Evolutionary conservation across 1,140 invertebrate genomes (phyloP), one percentile per base, ranked within the genome.

Genomic region (Drepana arcuata): DNA sequence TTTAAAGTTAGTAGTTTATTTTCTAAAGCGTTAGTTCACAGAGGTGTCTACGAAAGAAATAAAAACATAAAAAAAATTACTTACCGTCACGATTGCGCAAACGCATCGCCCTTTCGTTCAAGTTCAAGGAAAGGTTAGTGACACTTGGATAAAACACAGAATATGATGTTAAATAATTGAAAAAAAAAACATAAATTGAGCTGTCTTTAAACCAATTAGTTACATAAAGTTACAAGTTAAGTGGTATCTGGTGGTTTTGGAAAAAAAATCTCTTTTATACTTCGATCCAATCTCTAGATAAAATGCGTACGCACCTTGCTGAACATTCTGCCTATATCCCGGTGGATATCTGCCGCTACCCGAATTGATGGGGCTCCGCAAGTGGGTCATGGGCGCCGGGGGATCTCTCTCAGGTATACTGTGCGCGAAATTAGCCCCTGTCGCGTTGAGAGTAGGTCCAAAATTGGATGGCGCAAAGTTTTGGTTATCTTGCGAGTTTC

Each of bases 221-320:
- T 44, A 70, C 62, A 67, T n/a, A 67, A 69, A 68, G 61, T 64
- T 60, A n/a, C n/a, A n/a, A n/a, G n/a, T n/a, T n/a, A n/a, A n/a
- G 56, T 47, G 60, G 73, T 77, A 40, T 48, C 38, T 28, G 68
- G 77, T 75, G 70, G 71, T 52, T 50, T 64, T 45, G 68, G 63
- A 72, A 58, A 66, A 28, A 28, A 16, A 31, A 35, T 31, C 23
- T 34, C 40, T 31, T 24, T 41, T 38, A 44, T 30, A 14, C 14
- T 27, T 15, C 64, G 51, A 72, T 75, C 74, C 78, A 79, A 79
- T 82, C 78, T 82, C 72, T 54, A n/a, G n/a, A n/a, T n/a, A 36
- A 42, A 55, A 65, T 69, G 68, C 66, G 65, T 70, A 80, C 74
- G 63, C 73, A 83, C 83, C 83, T 84, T 84, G 79, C 42, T 84